These are phyloP conservation scores for Acrobasis consociella DNA, from an alignment of 2,888 invertebrate genomes.

Conservation along the genomic window DNA sequence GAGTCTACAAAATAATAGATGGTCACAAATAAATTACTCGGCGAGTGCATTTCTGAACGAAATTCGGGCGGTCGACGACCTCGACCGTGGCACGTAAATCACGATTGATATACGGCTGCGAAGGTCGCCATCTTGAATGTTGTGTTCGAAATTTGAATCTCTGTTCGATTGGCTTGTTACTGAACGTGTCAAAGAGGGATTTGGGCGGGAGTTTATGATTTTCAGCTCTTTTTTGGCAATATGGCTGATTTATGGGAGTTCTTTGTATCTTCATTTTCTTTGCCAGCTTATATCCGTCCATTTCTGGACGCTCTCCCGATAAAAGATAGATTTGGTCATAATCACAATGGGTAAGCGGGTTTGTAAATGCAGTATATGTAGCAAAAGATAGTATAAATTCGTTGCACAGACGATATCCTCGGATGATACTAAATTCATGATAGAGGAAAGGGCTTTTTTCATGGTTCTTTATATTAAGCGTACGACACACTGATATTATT, in stretches of 20 bases:
- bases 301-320: too few species aligned
- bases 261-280: neutral
- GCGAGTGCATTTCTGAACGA: conserved; percentile 80
- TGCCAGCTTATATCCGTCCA: neutral
- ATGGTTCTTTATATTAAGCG: too few species aligned
- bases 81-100: conserved; percentile 79
- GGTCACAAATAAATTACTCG: conserved; percentile 81
- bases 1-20: conserved; percentile 83
- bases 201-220: conserved; percentile 9
- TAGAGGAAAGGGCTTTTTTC: too few species aligned
- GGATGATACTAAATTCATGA: too few species aligned
- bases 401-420: too few species aligned
- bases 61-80: conserved; percentile 81
- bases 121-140: conserved; percentile 80
- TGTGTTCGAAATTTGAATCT: conserved; percentile 78
- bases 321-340: too few species aligned
- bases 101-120: conserved; percentile 78
- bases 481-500: too few species aligned
- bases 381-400: too few species aligned
- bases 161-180: conserved; percentile 64
- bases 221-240: conserved; percentile 9
- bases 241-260: neutral
- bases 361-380: too few species aligned
- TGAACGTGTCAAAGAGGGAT: conserved; percentile 48
- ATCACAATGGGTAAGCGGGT: too few species aligned